Evolutionary conservation across 2,888 invertebrate species (phyloP), one percentile per base, ranked within the genome.

Genomic region (Dryobotodes eremita): DNA sequence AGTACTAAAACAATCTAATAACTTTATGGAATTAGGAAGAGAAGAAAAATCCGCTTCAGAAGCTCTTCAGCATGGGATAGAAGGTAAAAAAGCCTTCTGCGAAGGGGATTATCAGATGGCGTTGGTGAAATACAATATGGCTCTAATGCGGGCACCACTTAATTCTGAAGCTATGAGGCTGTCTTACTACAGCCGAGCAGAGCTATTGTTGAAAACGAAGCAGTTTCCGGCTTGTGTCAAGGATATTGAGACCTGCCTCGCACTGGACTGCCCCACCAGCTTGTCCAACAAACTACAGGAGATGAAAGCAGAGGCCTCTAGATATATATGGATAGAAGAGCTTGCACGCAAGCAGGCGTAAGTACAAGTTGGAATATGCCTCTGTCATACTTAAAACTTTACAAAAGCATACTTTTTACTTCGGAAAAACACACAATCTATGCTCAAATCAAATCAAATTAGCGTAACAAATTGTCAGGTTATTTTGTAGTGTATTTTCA

Each of bases 81-180:
- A 36, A 17, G 80, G 80, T 53, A 82, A 70, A 59, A 31, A 53
- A 68, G 66, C 83, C 3, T 79, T 70, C 31, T 50, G 55, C 31
- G 15, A 50, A 50, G 64, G 55, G 13, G 23, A 70, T 2, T 70
- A 69, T 66, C 73, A 83, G 48, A 4, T 23, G 31, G 79, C 82
- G 7, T 57, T 83, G 17, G 0, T 55, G 31, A 36, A n/a, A 15
- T 84, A 70, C n/a, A 82, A 82, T 42, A 50, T 42, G 48, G 82
- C 79, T 15, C 17, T 82, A n/a, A 65, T 73, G 82, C 20, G 0
- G 3, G 82, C 82, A 17, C 79, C 82, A 8, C 7, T 2, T 5
- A 61, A 79, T 20, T 83, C 79, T n/a, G 82, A 83, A 65, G n/a
- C 57, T 11, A 82, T 82, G 82, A 72, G 55, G 53, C 23, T 79